Base-by-base conservation (phyloP, 2,113 vertebrate species). In the Hyperopisus bebe region DNA sequence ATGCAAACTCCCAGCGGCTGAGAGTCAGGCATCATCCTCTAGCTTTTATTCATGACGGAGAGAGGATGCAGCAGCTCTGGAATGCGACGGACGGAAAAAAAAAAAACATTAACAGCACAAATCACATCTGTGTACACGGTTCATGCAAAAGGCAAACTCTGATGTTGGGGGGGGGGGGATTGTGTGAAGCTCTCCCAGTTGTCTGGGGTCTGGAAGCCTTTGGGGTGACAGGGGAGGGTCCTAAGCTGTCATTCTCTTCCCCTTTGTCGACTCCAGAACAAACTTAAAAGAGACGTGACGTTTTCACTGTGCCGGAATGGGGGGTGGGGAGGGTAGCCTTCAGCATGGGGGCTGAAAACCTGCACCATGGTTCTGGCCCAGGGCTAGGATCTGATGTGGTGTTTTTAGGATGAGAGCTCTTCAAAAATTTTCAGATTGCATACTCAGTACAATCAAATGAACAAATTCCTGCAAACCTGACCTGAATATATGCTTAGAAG, bases 151-250 rank as follows among this genome's bases (percentile, higher is more conserved):
- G 83, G 89, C 80, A 87, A 89, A 58, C 31, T 21, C 70, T 91
- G 90, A 90, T 51, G 74, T 15, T 35, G 89, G 91, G 92, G 90
- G 91, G 53, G 58, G 35, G 51, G 66, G 90, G 88, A 91, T 2
- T 58, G 91, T 91, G 91, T 89, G 74, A 90, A 92, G 91, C 90
- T 83, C 55, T 62, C 90, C 90, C 89, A 92, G 91, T 91, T 91
- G 92, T 46, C 77, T 86, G 88, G 21, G 70, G 46, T 70, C 48
- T 80, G 58, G 15, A 74, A 58, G 84, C 35, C 88, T 87, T 58
- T n/a, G 44, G 53, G 7, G 48, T 85, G 87, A 86, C 87, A 90
- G 89, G 48, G 2, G 13, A 89, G 87, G 89, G 46, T 39, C 47
- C 48, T 50, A 55, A 62, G 3, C 31, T 82, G 88, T 82, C 51